Base-by-base conservation (phyloP, 35 echinoderm and acorn worm species). In the Acanthaster planci region DNA sequence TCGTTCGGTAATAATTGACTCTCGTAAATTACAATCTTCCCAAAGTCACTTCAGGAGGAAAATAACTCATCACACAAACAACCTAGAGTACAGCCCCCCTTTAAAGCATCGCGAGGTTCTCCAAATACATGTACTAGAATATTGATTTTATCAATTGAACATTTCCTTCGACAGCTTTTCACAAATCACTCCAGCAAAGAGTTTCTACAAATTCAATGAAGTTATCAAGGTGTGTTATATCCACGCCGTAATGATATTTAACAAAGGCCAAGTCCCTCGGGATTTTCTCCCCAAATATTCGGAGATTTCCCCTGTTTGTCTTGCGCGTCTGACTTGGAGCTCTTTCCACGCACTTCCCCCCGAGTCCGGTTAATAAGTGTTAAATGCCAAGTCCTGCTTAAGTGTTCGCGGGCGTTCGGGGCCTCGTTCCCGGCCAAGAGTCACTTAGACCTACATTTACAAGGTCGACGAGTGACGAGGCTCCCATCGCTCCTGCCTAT, bases 371-470 rank as follows among this genome's bases (percentile, higher is more conserved):
- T 72, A 36, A 29, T 72, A 72, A 72, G 64, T 72, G 64, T 72
- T 72, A 72, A 72, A 72, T 72, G 64, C 64, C 64, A 72, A 72
- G 64, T 72, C 64, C 64, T 34, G 19, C 34, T 34, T 72, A 72
- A 72, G 64, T 72, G 64, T 72, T 34, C 30, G n/a, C 34, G 7
- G 64, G 26, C 64, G 15, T 72, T 72, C 64, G 64, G 64, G 64
- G 64, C 64, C 34, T 72, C 23, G 64, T 31, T 31, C 64, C 42
- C 26, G 64, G 8, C 64, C 64, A 72, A 72, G 64, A 72, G 64
- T 72, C 64, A 72, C 64, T 72, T 72, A 72, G 64, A 34, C 64
- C 34, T 72, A 72, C 64, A 72, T 72, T 72, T 31, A 72, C 64
- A 72, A 72, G 64, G 64, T 26, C 6, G 64, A 72, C 64, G 64